A percentile compares a stretch with the other conserved stretches of the same genome.
phyloP scores from a whole-genome alignment of 2,888 invertebrate genomes.

The Apamea crenata region DNA sequence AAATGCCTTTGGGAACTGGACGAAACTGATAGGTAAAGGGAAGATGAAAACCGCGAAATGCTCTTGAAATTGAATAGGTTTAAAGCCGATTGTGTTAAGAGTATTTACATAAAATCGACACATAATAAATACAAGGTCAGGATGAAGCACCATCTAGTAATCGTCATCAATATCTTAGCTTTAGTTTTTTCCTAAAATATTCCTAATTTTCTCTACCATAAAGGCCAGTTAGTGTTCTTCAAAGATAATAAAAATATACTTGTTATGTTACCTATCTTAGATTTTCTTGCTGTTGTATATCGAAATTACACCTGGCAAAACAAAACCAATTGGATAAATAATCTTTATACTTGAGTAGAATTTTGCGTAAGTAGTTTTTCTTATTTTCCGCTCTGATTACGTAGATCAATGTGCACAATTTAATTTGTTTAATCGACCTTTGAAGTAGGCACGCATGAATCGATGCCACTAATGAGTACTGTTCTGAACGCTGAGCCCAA shows the following conservation, averaged over 20 bases:
- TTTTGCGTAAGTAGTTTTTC: slow-evolving; percentile 45
- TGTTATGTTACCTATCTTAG: not conserved
- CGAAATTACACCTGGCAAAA: slow-evolving; percentile 7
- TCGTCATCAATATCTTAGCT: not conserved
- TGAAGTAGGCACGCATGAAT: slow-evolving; percentile 26
- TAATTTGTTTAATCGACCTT: slow-evolving; percentile 37
- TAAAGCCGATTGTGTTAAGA: not conserved
- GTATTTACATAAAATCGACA: not conserved
- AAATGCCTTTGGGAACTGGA: not conserved
- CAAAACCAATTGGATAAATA: slow-evolving; percentile 17
- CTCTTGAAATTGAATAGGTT: not conserved
- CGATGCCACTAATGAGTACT: not conserved
- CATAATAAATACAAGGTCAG: not conserved
- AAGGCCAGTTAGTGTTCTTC: not conserved
- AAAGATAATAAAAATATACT: not conserved
- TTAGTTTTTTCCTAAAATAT: not conserved
- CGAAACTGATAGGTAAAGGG: not conserved
- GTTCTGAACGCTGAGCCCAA: slow-evolving; percentile 4
- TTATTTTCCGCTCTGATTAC: slow-evolving; percentile 55
- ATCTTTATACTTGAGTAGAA: slow-evolving; percentile 20
- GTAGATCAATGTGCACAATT: slow-evolving; percentile 26
- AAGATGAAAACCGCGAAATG: not conserved
- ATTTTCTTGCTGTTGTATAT: not conserved
- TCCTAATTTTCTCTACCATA: not conserved
- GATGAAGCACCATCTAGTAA: not conserved